These are phyloP conservation scores for Tipula confusa DNA, from an alignment of 2,888 invertebrate genomes.

Conservation along the genomic window DNA sequence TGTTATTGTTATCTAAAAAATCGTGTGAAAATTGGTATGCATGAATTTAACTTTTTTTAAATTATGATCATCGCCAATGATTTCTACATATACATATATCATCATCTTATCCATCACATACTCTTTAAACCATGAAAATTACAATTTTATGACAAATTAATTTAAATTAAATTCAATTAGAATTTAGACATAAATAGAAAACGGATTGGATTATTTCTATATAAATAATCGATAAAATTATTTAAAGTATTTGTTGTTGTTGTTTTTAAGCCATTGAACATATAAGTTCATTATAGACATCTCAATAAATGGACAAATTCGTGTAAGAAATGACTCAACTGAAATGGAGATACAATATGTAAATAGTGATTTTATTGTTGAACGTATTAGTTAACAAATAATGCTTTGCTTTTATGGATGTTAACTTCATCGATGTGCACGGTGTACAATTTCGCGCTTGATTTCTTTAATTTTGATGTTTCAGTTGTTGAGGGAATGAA, in stretches of 20 bases:
- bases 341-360: no score
- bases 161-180: neutral
- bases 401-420: no score
- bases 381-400: no score
- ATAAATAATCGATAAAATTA: slow-evolving; percentile 7
- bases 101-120: neutral
- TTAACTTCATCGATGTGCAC: no score
- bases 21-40: neutral
- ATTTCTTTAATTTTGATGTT: no score
- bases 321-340: neutral
- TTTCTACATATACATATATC: neutral
- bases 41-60: neutral
- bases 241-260: neutral
- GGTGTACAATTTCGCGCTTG: no score
- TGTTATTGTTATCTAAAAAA: neutral
- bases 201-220: neutral
- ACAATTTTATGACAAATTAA: slow-evolving; percentile 29
- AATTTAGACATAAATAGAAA: neutral
- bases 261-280: neutral
- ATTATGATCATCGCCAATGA: neutral
- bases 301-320: neutral
- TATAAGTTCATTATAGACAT: neutral
- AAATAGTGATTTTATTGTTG: no score
- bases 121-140: slow-evolving; percentile 7
- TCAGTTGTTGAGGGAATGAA: no score